phyloP scores from a whole-genome alignment of 2,797 vertebrate genomes.

The Bovichtus variegatus region DNA sequence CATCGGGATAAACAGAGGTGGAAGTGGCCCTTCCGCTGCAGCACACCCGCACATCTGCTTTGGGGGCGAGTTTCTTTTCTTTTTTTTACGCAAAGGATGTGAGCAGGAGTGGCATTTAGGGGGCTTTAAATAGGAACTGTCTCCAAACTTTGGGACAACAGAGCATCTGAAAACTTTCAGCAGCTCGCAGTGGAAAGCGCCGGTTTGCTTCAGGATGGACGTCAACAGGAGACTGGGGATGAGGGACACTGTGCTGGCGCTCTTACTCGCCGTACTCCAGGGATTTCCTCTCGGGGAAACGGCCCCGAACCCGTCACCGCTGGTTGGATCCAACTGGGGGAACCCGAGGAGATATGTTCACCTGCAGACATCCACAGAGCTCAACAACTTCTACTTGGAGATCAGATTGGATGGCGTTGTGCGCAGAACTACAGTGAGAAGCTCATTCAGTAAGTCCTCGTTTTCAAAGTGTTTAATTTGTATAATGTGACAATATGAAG shows the following conservation, averaged over 20 bases:
- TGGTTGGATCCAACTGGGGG: conserved; percentile 90
- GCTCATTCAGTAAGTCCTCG: conserved; percentile 91
- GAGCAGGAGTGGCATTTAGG: conserved; percentile 84
- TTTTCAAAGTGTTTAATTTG: not conserved
- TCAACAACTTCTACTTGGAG: conserved; percentile 94
- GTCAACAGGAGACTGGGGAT: conserved; percentile 57
- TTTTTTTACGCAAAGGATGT: conserved; percentile 77
- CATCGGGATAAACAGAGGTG: conserved; percentile 79
- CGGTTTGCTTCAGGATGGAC: conserved; percentile 65
- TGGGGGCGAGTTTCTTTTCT: conserved; percentile 82
- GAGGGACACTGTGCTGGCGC: conserved; percentile 74
- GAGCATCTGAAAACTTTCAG: conserved; percentile 66
- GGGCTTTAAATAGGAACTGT: conserved; percentile 85
- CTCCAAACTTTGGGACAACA: conserved; percentile 75
- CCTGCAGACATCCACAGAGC: conserved; percentile 92
- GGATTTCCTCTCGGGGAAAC: conserved; percentile 71
- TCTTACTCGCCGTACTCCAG: conserved; percentile 80
- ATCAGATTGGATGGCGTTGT: conserved; percentile 90
- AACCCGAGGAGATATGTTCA: conserved; percentile 89
- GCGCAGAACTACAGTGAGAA: conserved; percentile 88
- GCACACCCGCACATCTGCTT: conserved; percentile 81
- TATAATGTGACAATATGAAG: not conserved
- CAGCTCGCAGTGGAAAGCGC: conserved; percentile 51
- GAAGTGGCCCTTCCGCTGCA: conserved; percentile 83
- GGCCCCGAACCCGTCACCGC: conserved; percentile 89